A percentile compares a stretch with the other conserved stretches of the same genome.
Evolutionary conservation across 2,888 invertebrate genomes (phyloP).

Genomic region (Anarsia innoxiella): DNA sequence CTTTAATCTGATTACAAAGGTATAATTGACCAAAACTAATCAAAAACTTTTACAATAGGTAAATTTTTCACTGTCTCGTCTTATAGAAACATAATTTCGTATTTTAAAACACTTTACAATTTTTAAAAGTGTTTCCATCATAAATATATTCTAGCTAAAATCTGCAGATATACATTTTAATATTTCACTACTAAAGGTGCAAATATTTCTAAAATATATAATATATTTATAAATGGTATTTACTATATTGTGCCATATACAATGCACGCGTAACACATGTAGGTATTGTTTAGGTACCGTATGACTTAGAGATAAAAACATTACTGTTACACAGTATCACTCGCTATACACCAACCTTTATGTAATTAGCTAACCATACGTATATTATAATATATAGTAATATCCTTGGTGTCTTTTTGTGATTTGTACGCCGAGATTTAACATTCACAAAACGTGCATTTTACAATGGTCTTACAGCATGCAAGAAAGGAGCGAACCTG

Average conservation of each 20-base stretch:
- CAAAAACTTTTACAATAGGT: constrained; percentile 54
- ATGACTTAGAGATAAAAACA: constrained; percentile 64
- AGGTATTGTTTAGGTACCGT: constrained; percentile 38
- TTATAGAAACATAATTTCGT: constrained; percentile 43
- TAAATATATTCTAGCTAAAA: constrained; percentile 59
- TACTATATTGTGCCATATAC: constrained; percentile 68
- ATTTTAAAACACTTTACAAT: constrained; percentile 22
- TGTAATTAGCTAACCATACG: constrained; percentile 51
- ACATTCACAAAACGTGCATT: neutral
- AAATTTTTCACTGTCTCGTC: constrained; percentile 41
- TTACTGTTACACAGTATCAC: constrained; percentile 69
- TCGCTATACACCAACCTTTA: constrained; percentile 63
- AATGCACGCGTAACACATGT: constrained; percentile 67
- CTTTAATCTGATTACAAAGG: constrained; percentile 57
- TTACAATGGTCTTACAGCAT: no score
- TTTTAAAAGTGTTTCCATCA: constrained; percentile 34
- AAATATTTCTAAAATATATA: constrained; percentile 74
- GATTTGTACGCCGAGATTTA: constrained; percentile 56
- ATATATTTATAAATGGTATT: constrained; percentile 65
- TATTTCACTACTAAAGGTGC: constrained; percentile 71
- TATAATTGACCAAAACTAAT: constrained; percentile 73
- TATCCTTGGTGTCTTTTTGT: constrained; percentile 59
- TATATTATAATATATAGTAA: constrained; percentile 33
- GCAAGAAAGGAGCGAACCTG: no score
- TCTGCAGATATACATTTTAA: constrained; percentile 68